phyloP scores from a whole-genome alignment of 2,888 invertebrate species.

The Theristus sp. region DNA sequence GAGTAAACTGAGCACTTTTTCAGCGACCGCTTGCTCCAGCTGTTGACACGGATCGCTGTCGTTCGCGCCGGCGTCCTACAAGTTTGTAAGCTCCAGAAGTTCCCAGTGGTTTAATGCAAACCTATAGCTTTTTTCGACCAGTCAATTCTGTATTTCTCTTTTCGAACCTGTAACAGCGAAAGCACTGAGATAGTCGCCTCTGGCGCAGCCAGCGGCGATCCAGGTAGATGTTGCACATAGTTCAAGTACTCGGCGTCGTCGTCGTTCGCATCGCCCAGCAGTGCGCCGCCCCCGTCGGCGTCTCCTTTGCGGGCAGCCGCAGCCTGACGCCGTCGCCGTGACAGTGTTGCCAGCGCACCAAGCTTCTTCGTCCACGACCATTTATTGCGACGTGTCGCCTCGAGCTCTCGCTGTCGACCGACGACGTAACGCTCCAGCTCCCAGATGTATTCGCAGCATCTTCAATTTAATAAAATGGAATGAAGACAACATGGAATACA shows the following conservation, averaged over 20 bases:
- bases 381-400: neutral
- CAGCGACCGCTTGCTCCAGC: slow-evolving; percentile 11
- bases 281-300: neutral
- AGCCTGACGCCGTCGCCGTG: too few relatives aligned
- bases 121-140: too few relatives aligned
- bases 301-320: too few relatives aligned
- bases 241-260: neutral
- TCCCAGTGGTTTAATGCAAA: too few relatives aligned
- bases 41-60: neutral
- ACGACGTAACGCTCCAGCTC: slow-evolving; percentile 75
- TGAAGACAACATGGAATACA: neutral
- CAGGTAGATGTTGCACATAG: neutral
- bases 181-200: neutral
- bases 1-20: slow-evolving; percentile 64
- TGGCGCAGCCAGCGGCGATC: neutral
- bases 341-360: too few relatives aligned
- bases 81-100: too few relatives aligned
- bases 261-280: neutral
- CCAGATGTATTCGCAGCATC: slow-evolving; percentile 74
- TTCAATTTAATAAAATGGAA: slow-evolving; percentile 14
- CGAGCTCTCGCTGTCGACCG: slow-evolving; percentile 25
- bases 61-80: neutral
- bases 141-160: too few relatives aligned
- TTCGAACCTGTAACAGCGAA: neutral
- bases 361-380: neutral